phyloP scores from a whole-genome alignment of 2,113 vertebrate species.

The Tyto alba region DNA sequence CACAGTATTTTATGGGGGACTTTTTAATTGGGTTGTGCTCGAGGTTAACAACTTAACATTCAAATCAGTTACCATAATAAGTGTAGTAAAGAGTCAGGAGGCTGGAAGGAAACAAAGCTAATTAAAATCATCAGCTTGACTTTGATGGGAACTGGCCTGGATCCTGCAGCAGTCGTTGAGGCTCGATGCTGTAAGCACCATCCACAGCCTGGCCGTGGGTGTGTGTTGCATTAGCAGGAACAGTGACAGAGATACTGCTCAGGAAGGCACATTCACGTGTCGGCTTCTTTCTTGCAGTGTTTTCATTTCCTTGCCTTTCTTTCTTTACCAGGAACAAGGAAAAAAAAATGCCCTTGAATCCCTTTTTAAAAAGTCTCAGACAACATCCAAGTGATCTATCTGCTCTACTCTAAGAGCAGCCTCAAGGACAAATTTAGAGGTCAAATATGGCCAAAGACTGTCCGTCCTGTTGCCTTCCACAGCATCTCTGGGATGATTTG shows the following conservation, averaged over 20 bases:
- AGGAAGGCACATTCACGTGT: background rate
- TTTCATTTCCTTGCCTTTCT: background rate
- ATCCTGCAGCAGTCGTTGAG: background rate
- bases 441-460: background rate
- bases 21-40: background rate
- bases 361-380: background rate
- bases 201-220: slow-evolving; percentile 6
- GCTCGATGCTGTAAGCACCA: background rate
- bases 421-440: background rate
- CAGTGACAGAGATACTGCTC: background rate
- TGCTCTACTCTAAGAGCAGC: background rate
- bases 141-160: slow-evolving; percentile 41
- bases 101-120: slow-evolving; percentile 23
- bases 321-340: background rate
- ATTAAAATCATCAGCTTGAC: slow-evolving; percentile 17
- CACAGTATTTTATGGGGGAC: background rate
- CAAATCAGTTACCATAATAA: background rate
- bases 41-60: background rate
- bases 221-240: background rate
- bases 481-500: background rate
- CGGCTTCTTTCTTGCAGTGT: background rate
- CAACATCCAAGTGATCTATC: background rate
- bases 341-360: background rate
- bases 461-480: background rate
- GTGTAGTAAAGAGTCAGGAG: background rate